Conservation (phyloP, 2,113 vertebrate genomes). For the Condylura cristata region DNA sequence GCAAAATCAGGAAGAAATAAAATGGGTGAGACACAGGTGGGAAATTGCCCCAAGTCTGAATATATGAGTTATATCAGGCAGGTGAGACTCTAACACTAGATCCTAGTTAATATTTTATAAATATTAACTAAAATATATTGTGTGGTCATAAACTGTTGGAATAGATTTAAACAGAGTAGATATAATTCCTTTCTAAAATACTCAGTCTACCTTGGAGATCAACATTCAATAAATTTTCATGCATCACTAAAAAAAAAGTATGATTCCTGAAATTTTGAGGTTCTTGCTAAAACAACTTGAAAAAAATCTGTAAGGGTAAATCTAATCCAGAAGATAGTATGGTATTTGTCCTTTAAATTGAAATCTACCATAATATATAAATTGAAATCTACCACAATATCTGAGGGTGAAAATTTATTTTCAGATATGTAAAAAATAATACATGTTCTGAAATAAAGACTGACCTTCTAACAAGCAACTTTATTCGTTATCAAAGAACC, state of each 20-base stretch:
- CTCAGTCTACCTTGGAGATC: background rate
- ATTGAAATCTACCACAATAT: background rate
- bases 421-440: background rate
- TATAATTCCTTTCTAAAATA: background rate
- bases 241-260: background rate
- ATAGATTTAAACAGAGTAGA: background rate
- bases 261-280: background rate
- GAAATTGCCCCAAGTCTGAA: background rate
- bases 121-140: background rate
- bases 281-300: background rate
- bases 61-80: background rate
- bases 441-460: conserved; percentile 3
- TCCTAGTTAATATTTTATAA: conserved; percentile 39
- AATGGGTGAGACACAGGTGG: background rate
- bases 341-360: background rate
- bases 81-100: background rate
- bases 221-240: conserved; percentile 6
- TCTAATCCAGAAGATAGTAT: background rate
- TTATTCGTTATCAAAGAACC: background rate
- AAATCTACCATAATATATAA: background rate
- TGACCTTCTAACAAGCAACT: background rate
- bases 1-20: background rate
- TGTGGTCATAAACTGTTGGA: background rate
- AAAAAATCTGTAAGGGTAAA: background rate
- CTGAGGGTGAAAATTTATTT: background rate